A percentile compares a stretch with the other conserved stretches of the same genome.
phyloP scores from a whole-genome alignment of 2,113 vertebrate species.

The Aptenodytes forsteri region DNA sequence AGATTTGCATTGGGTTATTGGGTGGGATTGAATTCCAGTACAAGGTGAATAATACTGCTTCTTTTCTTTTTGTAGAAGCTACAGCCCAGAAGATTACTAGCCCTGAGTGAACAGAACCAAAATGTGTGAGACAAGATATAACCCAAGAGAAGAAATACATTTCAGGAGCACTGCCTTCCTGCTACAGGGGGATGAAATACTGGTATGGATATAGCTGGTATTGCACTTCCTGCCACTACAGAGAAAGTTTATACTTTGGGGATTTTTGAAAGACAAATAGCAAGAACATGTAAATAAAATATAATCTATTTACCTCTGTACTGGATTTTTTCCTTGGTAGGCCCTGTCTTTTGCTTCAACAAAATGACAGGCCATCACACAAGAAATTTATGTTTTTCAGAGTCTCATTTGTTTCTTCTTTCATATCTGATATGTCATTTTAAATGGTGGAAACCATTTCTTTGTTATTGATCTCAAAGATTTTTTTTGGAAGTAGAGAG shows the following conservation, averaged over 20 bases:
- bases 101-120: background rate
- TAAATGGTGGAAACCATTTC: background rate
- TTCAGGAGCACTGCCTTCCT: background rate
- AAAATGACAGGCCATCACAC: background rate
- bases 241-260: background rate
- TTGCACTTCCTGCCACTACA: background rate
- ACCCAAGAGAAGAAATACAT: background rate
- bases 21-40: background rate
- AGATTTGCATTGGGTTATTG: background rate
- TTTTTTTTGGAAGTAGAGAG: background rate
- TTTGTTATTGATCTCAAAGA: background rate
- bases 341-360: background rate
- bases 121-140: background rate
- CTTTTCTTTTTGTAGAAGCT: background rate
- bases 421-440: background rate
- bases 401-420: background rate
- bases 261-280: slow-evolving; percentile 1
- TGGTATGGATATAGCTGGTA: background rate
- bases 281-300: slow-evolving; percentile 16
- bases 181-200: background rate
- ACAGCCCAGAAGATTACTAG: background rate
- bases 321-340: background rate
- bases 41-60: background rate
- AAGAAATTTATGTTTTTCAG: background rate
- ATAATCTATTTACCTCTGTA: background rate